Percentiles rank a stretch among this genome's conserved stretches.
phyloP scores from a whole-genome alignment of 1,140 invertebrate species.

The Megalopta genalis region DNA sequence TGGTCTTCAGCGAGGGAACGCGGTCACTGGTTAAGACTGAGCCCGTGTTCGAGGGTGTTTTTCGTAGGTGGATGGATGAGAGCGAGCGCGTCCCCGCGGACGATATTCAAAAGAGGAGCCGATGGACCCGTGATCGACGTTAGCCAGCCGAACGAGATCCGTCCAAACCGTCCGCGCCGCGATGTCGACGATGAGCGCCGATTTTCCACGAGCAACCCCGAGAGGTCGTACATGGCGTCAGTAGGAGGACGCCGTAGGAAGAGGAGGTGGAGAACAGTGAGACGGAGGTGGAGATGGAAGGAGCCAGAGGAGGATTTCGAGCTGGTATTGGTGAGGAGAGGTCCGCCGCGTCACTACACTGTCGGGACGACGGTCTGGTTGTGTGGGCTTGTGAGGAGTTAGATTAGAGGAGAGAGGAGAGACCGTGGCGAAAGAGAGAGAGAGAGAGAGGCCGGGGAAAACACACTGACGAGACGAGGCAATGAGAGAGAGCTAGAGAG shows the following conservation, averaged over 20 bases:
- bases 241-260: conserved; percentile 62
- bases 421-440: conserved; percentile 3
- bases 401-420: conserved; percentile 73
- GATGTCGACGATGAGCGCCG: conserved; percentile 67
- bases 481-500: conserved; percentile 9
- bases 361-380: conserved; percentile 32
- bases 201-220: conserved; percentile 74
- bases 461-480: conserved; percentile 36
- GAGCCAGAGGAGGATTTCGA: conserved; percentile 69
- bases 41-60: not conserved
- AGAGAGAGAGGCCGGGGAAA: conserved; percentile 21
- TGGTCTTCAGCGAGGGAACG: not conserved
- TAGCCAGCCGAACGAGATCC: conserved; percentile 57
- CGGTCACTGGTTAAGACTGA: conserved; percentile 34
- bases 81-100: conserved; percentile 47
- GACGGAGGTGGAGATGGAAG: conserved; percentile 66
- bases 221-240: conserved; percentile 71
- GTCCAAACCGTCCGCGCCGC: conserved; percentile 68
- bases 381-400: conserved; percentile 73
- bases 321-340: conserved; percentile 70
- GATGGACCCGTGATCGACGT: conserved; percentile 60
- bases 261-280: conserved; percentile 59
- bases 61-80: conserved; percentile 16
- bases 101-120: conserved; percentile 53
- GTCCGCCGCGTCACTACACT: conserved; percentile 58